A percentile compares a stretch with the other conserved stretches of the same genome.
Conservation (phyloP, 1,140 invertebrate genomes). For the Semibalanus balanoides region DNA sequence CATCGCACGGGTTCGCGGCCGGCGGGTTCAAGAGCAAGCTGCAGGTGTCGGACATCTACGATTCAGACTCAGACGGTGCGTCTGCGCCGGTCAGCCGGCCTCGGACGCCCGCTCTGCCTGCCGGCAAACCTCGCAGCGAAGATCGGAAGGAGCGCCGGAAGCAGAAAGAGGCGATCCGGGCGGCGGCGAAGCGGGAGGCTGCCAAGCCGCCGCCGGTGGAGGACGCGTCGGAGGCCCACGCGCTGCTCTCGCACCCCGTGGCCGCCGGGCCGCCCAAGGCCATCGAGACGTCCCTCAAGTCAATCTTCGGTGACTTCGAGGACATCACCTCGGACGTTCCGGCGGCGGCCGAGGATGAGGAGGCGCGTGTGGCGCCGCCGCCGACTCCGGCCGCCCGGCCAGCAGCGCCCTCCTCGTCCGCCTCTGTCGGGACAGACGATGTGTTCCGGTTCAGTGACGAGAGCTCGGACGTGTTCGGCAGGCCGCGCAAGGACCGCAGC, state of each 20-base stretch:
- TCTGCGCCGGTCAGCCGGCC: not conserved
- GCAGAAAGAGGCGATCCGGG: not conserved
- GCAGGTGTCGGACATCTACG: conserved; percentile 3
- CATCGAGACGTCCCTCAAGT: not conserved
- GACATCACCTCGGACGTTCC: not conserved
- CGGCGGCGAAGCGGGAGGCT: not conserved
- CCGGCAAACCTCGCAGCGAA: not conserved
- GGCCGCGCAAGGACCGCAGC: not conserved
- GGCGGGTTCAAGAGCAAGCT: not conserved
- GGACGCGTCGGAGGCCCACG: not conserved
- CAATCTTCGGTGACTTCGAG: not conserved
- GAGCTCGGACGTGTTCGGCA: not conserved
- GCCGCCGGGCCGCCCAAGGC: not conserved
- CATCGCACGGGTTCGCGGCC: not conserved
- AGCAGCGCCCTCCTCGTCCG: too few species aligned
- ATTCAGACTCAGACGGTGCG: not conserved
- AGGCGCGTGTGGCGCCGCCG: not conserved
- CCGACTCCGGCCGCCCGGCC: too few species aligned
- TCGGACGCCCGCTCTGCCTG: not conserved
- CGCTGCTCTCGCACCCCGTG: too few species aligned
- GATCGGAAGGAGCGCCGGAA: not conserved
- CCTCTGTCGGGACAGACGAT: not conserved
- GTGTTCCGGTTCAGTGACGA: not conserved
- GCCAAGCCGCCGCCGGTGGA: not conserved
- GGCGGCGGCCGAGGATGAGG: not conserved